Base-by-base conservation (phyloP, 2,888 invertebrate genomes). In the Heliconius cydno region DNA sequence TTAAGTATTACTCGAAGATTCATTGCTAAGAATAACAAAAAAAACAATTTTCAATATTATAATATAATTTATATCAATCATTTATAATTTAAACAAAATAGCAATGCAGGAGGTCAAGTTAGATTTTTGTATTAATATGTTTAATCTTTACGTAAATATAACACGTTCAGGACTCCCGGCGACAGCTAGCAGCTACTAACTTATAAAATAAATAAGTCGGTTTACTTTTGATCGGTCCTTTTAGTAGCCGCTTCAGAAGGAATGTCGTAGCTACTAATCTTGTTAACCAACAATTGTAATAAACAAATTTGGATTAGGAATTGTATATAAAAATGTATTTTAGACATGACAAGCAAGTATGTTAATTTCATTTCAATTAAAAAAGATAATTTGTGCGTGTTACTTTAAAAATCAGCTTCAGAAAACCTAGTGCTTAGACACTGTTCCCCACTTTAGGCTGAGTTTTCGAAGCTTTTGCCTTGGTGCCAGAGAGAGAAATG, bases 181-280 rank as follows among this genome's bases (percentile, higher is more conserved):
- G 87, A 91, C 92, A 90, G 86, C 86, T 85, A 82, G 83, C 88
- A 86, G 86, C 86, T 86, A 89, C 92, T 92, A 94, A 94, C 87
- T 86, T 86, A 91, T 91, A 89, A 91, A 90, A 88, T 87, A 91
- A 94, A 94, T 87, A 91, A 83, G 88, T 86, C 92, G 91, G 90
- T 85, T 84, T 84, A 81, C 83, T 91, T 89, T 93, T 92, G 92
- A 83, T 85, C 80, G 74, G 76, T 70, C 34, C 81, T 79, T 77
- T 76, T 76, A 77, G 78, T 77, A 78, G 79, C 74, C 22, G 60
- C 70, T 52, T 52, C 65, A 57, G 52, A 5, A 60, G 66, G 28
- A 73, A 57, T 57, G 30, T 83, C n/a, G 68, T 68, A n/a, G n/a
- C 83, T 76, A 81, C 84, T 80, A 86, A 73, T 83, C 79, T 84